Base-by-base conservation (phyloP, 2,888 invertebrate genomes). In the Lomographa bimaculata region DNA sequence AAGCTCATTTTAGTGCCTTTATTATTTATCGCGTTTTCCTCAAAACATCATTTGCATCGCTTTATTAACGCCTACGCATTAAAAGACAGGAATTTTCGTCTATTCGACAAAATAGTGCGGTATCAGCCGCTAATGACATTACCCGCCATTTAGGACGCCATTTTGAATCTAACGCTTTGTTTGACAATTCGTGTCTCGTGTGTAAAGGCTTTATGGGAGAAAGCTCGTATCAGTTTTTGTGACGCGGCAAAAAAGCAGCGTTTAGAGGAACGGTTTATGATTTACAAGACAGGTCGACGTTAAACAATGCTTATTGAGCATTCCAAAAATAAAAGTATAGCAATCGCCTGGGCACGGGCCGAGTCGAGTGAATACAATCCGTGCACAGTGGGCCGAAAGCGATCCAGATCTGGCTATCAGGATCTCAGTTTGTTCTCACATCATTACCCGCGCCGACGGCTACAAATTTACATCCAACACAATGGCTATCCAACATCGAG, bases 391-490 rank as follows among this genome's bases (percentile, higher is more conserved):
- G 74, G 75, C 79, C 75, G 75, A 73, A 70, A 76, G 74, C 79
- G 82, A 83, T 83, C 82, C 83, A 72, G 82, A 84, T 83, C 84
- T 71, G 79, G 80, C 83, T 83, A 84, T 84, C 84, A 75, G 80
- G 81, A 87, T 87, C 87, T 85, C 84, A 85, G 86, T 86, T 84
- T 86, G 87, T 89, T 89, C 89, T 89, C 89, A 89, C 89, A 89
- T 89, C 89, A 89, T 89, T 89, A 89, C 87, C 87, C 87, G 82
- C 86, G 87, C 89, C 87, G 87, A 87, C 87, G 86, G 86, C 86
- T 86, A 89, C 89, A 89, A 87, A 87, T 87, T 89, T 89, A 87
- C 87, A 89, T 87, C 87, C 86, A 83, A 81, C 87, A 89, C 89
- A 87, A 89, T 89, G 86, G 87, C 85, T 86, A 87, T 89, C 86